These are phyloP conservation scores for Liasis olivaceus DNA, from an alignment of 2,797 vertebrate species.

Conservation along the genomic window DNA sequence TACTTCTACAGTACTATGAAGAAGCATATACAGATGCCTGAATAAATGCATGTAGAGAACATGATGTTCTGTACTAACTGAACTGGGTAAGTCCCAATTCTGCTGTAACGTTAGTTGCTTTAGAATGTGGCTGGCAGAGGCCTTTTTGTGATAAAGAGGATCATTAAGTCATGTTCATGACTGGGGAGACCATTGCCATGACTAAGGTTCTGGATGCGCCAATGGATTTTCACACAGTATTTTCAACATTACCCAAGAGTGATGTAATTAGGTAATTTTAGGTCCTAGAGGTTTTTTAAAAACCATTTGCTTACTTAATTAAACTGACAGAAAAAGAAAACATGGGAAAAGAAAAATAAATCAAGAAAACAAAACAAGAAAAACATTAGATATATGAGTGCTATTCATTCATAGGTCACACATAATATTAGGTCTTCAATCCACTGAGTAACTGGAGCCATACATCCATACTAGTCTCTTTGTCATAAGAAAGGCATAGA, in stretches of 20 bases:
- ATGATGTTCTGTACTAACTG: neutral
- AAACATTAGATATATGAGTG: neutral
- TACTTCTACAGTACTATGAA: slow-evolving; percentile 22
- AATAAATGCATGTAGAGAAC: neutral
- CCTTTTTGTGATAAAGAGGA: neutral
- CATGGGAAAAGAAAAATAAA: neutral
- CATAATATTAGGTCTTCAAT: neutral
- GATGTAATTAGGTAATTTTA: neutral
- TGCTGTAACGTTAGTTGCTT: neutral
- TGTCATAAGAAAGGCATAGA: neutral
- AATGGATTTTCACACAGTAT: neutral
- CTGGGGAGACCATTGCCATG: neutral
- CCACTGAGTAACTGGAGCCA: neutral
- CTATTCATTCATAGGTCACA: neutral
- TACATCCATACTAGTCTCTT: neutral
- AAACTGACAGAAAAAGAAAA: neutral
- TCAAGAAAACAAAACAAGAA: neutral
- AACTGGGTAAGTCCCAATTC: neutral
- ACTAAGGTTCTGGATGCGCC: neutral
- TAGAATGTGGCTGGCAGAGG: neutral
- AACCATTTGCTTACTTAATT: neutral
- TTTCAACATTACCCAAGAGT: neutral
- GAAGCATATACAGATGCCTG: neutral
- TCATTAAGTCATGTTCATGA: neutral
- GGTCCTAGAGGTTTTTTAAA: neutral